Evolutionary conservation across 2,113 vertebrate species (phyloP), one percentile per base, ranked within the genome.

Genomic region (Tachysurus vachellii): DNA sequence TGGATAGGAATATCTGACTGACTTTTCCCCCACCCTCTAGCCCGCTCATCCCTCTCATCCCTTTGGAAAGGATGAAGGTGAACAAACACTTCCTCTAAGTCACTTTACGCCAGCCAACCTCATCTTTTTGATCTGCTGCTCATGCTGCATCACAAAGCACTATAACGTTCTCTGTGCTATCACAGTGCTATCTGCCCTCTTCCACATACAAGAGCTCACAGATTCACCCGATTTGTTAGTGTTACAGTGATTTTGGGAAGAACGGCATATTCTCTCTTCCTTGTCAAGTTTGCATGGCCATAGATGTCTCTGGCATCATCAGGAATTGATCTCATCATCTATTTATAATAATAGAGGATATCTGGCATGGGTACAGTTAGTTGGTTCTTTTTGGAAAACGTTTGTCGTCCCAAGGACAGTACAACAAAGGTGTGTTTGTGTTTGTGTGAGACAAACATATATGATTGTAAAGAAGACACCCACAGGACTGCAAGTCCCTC

Each of bases 371-470:
- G 77, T 17, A 54, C 17, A 42, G 59, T 31, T 31, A 57, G n/a
- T n/a, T 21, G 12, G 14, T 80, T 0, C 16, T 16, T 31, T 54
- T 77, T 53, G 13, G 13, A 28, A 28, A 53, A 47, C 5, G 6
- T 36, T 8, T 75, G 21, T 47, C 11, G 7, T 75, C 19, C 21
- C 42, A 73, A 73, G 42, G 12, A 23, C 44, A 73, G 44, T 21
- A 44, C 8, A 47, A 13, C 42, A 23, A 47, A 44, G 36, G 36
- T 70, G 31, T 71, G 66, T 71, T 42, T 47, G 73, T 47, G 14
- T 80, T 13, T 16, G 66, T 7, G 57, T 83, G 91, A 93, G 94
- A 91, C 92, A 89, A 92, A 94, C 91, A 85, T 75, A 76, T 84
- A 82, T 68, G 57, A 50, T 36, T 64, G 31, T 62, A 71, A 77